Conservation (phyloP, 2,888 invertebrate species). For the Polyommatus iphigenia region DNA sequence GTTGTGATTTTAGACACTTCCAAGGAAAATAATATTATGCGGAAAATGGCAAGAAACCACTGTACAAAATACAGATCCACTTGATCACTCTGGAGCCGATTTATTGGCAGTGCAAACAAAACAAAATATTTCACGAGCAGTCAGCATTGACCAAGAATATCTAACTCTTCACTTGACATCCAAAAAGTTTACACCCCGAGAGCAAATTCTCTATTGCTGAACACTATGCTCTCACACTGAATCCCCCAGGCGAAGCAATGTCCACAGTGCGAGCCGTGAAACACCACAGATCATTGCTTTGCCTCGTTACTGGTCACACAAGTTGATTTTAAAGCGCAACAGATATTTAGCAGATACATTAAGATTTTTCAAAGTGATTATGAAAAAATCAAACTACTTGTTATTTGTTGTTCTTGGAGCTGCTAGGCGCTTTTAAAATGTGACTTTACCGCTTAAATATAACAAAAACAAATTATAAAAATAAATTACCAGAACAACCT, state of each 20-base stretch:
- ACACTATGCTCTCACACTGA: constrained; percentile 56
- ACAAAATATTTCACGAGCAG: constrained; percentile 24
- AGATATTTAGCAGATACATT: constrained; percentile 31
- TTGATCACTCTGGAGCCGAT: background rate
- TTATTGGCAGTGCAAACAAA: constrained; percentile 13
- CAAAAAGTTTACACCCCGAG: constrained; percentile 64
- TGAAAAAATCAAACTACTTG: constrained; percentile 28
- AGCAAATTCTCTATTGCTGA: constrained; percentile 56
- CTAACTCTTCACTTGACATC: constrained; percentile 77
- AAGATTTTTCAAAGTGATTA: constrained; percentile 24
- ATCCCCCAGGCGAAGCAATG: constrained; percentile 64
- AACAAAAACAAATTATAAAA: constrained; percentile 41
- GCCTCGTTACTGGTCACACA: constrained; percentile 62
- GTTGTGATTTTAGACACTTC: constrained; percentile 18
- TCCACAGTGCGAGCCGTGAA: constrained; percentile 62
- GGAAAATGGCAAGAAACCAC: constrained; percentile 9
- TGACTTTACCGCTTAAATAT: constrained; percentile 56
- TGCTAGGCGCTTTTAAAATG: constrained; percentile 45
- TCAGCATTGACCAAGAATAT: constrained; percentile 52
- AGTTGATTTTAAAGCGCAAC: constrained; percentile 29
- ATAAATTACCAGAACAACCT: constrained; percentile 44
- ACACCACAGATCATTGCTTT: constrained; percentile 62
- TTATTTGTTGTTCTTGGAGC: constrained; percentile 34
- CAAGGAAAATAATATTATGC: background rate
- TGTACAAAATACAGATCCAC: background rate